Base-by-base conservation (phyloP, 2,888 invertebrate species). In the Sarcophaga carnaria region DNA sequence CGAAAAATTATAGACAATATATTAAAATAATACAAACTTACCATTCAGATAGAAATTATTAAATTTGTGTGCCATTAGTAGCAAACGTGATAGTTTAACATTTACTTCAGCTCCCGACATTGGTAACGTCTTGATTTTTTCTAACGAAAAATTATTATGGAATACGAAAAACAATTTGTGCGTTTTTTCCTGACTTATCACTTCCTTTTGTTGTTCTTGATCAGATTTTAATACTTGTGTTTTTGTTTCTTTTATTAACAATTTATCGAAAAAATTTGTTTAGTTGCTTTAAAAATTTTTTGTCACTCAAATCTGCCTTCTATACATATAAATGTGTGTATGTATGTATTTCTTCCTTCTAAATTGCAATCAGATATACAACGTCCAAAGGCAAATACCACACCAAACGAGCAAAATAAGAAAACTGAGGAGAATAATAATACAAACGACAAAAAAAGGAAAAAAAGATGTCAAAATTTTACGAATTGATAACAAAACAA, bases 31-130 rank as follows among this genome's bases (percentile, higher is more conserved):
- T 17, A 75, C 64, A 80, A 87, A 92, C 94, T 94, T 94, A 97
- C 97, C 97, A 95, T 96, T 95, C 94, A 97, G 94, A 94, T 97
- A 97, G 94, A 97, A 97, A 94, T 97, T 96, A 94, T 97, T 97
- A 94, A 97, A 97, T 95, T 97, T 97, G 93, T 96, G 96, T 86
- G 97, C 97, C 93, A 97, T 95, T 94, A 96, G 96, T 92, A 97
- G 94, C 91, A 97, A 94, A 92, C 95, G 95, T 92, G 96, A 96
- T 94, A 96, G 95, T 89, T 91, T 93, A 49, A 90, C 88, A 89
- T 90, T 91, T 80, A 90, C 90, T 90, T 93, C 93, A 88, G 90
- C 90, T 85, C 92, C 92, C 91, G 93, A 92, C 93, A 93, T 93
- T 91, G 86, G 81, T 84, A 84, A 54, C 87, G 77, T 75, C 69